Evolutionary conservation across 2,113 vertebrate species (phyloP).

Genomic region (Acanthisitta chloris): DNA sequence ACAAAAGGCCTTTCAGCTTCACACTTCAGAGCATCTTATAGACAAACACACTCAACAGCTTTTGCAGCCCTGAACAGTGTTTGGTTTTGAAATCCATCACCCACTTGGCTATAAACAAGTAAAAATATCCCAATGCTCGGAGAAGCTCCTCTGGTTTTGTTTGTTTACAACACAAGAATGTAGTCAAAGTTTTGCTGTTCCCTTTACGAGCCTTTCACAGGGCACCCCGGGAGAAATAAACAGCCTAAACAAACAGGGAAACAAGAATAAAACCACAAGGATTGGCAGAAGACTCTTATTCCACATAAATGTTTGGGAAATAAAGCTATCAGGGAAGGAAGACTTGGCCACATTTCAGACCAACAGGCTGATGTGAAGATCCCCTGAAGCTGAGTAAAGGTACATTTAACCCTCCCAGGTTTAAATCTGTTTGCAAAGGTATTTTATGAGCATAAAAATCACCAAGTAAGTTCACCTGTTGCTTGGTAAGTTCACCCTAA

Average conservation of each 20-base stretch:
- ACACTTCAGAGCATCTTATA: neutral
- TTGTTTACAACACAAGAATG: neutral
- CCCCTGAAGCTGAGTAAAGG: neutral
- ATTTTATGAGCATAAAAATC: neutral
- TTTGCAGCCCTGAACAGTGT: neutral
- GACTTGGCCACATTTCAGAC: neutral
- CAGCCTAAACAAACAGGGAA: neutral
- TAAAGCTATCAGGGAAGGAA: neutral
- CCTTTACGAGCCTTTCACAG: neutral
- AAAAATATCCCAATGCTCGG: neutral
- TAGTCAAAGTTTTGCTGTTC: neutral
- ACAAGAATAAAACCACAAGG: neutral
- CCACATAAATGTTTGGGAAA: neutral
- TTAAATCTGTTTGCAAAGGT: neutral
- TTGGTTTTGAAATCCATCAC: neutral
- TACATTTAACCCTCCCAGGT: neutral
- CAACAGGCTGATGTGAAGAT: neutral
- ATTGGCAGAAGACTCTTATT: neutral
- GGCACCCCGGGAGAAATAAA: neutral
- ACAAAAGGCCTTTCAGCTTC: neutral
- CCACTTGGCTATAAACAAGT: neutral
- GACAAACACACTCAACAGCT: neutral
- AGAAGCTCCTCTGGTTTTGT: neutral
- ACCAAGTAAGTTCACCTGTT: neutral
- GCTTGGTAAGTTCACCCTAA: neutral